Conservation (phyloP, 1,140 invertebrate genomes). For the Lucilia sericata region DNA sequence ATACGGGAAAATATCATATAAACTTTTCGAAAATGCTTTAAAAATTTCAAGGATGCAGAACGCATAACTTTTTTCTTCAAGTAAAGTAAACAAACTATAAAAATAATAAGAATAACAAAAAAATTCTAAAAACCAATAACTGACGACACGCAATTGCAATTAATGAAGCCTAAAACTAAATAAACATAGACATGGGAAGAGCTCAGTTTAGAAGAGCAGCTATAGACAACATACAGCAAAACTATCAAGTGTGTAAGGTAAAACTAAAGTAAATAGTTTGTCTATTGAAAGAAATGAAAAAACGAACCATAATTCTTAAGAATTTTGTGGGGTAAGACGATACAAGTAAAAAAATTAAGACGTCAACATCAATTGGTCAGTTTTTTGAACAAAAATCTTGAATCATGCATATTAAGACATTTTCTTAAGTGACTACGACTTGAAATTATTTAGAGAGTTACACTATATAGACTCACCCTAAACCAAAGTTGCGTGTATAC, state of each 20-base stretch:
- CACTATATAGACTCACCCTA: neutral
- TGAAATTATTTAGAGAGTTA: neutral
- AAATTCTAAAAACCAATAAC: conserved; percentile 34
- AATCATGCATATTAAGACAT: conserved; percentile 37
- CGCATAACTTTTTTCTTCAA: neutral
- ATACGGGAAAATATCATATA: neutral
- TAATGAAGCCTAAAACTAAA: conserved; percentile 47
- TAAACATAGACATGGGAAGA: conserved; percentile 32
- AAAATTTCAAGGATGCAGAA: conserved; percentile 28
- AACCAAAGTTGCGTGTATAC: conserved; percentile 34
- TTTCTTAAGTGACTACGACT: neutral
- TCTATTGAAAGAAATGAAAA: too few species aligned
- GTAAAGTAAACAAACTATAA: neutral
- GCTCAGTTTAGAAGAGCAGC: neutral
- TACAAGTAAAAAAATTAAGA: conserved; percentile 37
- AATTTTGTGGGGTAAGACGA: neutral
- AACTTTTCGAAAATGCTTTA: neutral
- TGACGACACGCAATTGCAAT: conserved; percentile 48
- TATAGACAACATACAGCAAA: neutral
- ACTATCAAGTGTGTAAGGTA: conserved; percentile 14
- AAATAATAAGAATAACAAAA: conserved; percentile 19
- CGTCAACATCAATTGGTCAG: conserved; percentile 43
- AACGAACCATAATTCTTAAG: conserved; percentile 28
- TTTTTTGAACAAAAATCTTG: conserved; percentile 16
- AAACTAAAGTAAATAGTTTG: conserved; percentile 6